Percentiles rank a stretch among this genome's conserved stretches.
phyloP scores from a whole-genome alignment of 2,113 vertebrate species.

The Protobothrops flavoviridis region DNA sequence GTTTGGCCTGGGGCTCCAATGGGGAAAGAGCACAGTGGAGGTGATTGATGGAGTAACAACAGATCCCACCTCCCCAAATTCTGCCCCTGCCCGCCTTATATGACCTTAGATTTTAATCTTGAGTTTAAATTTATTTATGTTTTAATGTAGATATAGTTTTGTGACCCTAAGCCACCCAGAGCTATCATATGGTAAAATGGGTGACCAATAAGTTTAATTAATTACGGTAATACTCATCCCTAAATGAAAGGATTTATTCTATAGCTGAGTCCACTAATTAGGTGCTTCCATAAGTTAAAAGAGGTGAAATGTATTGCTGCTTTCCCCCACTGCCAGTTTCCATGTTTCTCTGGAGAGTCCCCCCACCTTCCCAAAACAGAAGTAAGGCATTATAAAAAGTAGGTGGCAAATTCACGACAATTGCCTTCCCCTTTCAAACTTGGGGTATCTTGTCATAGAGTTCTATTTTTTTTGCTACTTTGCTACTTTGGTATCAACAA shows the following conservation, averaged over 20 bases:
- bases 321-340: background rate
- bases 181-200: no score
- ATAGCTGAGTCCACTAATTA: background rate
- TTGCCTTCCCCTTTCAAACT: background rate
- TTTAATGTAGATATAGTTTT: no score
- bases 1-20: no score
- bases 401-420: no score
- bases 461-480: background rate
- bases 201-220: no score
- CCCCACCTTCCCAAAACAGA: background rate
- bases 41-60: no score
- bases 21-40: no score
- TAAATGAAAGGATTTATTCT: background rate
- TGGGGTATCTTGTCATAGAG: background rate
- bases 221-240: background rate
- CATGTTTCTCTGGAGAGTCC: background rate
- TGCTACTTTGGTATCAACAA: background rate
- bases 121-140: no score
- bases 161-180: no score
- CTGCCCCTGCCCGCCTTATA: no score
- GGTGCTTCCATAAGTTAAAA: background rate
- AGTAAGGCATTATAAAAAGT: background rate
- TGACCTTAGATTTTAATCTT: no score
- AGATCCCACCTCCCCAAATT: no score
- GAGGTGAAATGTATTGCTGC: background rate